Base-by-base conservation (phyloP, 1,140 invertebrate species). In the Rhizoglyphus robini region DNA sequence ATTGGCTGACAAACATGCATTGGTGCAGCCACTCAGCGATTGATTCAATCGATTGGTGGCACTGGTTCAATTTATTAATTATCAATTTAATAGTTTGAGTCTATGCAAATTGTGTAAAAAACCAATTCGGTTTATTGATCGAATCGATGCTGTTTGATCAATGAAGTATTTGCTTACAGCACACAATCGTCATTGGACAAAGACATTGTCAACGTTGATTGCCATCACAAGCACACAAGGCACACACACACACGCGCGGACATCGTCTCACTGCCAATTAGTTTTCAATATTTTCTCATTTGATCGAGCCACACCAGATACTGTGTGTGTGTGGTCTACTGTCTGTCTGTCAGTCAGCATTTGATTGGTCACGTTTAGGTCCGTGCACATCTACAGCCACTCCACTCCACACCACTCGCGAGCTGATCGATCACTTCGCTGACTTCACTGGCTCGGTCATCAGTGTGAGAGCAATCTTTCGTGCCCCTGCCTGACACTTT, bases 1-100 rank as follows among this genome's bases (percentile, higher is more conserved):
- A 54, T 54, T 54, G 51, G 51, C 51, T 27, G 51, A 23, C 51
- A 54, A 54, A 54, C 51, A 54, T 23, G 8, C 51, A 54, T 23
- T 8, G 8, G 15, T 23, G 15, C 20, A 11, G 8, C 8, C 51
- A 54, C 51, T 54, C 23, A 27, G 20, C 23, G 51, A 54, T 54
- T 23, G 51, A 54, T 54, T 25, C 23, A 25, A 25, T 25, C 23
- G 51, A 23, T 11, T 54, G 23, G 23, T 27, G 15, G 8, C 23
- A 54, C 20, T 20, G 51, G 8, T 32, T 54, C 31, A 54, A 54
- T 54, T 54, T 54, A 54, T 23, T 54, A 11, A n/a, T n/a, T n/a
- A n/a, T n/a, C n/a, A n/a, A n/a, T n/a, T n/a, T n/a, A n/a, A 54
- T 54, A 23, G 51, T 54, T 54, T 27, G 8, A 8, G 15, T 8